Evolutionary conservation across 2,888 invertebrate species (phyloP).

Genomic region (Drosophila pegasa): DNA sequence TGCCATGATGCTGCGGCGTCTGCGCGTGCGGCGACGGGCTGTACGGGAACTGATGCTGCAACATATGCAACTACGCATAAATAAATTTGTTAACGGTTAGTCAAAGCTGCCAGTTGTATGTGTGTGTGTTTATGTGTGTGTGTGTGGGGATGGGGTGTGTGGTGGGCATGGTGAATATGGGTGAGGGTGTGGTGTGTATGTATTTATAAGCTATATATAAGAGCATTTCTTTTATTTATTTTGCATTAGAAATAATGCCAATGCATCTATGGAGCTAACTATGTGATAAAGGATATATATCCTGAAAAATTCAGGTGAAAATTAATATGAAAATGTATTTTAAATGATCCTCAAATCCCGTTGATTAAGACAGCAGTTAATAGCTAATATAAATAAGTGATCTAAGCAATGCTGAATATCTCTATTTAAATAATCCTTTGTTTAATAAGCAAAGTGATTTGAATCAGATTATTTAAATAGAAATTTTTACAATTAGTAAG

Average conservation of each 20-base stretch:
- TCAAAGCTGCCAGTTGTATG: conserved; percentile 61
- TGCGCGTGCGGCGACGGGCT: conserved; percentile 84
- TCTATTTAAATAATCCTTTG: too few relatives aligned
- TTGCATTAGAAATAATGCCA: too few relatives aligned
- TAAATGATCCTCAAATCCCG: too few relatives aligned
- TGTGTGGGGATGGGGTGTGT: conserved; percentile 1
- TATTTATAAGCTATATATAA: neutral
- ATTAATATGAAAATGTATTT: too few relatives aligned
- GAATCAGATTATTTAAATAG: too few relatives aligned
- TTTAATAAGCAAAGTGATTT: too few relatives aligned
- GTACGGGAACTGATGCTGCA: conserved; percentile 85
- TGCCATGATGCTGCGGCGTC: conserved; percentile 79
- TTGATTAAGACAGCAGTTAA: too few relatives aligned
- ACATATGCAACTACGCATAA: conserved; percentile 84
- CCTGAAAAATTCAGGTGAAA: too few relatives aligned
- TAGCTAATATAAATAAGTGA: neutral
- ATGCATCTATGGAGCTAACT: neutral
- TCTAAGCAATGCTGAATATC: too few relatives aligned
- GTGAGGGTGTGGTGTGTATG: conserved; percentile 1
- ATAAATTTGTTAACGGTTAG: conserved; percentile 74
- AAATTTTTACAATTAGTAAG: too few relatives aligned
- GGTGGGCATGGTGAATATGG: neutral
- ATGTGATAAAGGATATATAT: too few relatives aligned
- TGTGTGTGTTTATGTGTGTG: neutral
- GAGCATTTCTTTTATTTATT: neutral